These are phyloP conservation scores for Papilio polyxenes DNA, from an alignment of 1,140 invertebrate species.

Conservation along the genomic window DNA sequence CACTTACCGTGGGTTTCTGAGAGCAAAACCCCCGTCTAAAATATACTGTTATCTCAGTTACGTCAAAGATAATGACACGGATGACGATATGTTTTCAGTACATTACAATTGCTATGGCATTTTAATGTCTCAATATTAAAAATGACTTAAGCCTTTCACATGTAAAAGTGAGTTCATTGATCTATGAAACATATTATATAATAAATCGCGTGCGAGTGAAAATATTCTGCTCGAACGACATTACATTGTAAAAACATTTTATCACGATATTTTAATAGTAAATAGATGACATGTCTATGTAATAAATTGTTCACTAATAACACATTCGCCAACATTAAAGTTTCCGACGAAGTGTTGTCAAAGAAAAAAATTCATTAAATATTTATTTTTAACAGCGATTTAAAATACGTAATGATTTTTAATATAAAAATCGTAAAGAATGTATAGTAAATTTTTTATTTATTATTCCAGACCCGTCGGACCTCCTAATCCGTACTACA, in stretches of 20 bases:
- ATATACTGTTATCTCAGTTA: too few relatives aligned
- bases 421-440: neutral
- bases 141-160: neutral
- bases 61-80: too few relatives aligned
- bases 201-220: constrained; percentile 12
- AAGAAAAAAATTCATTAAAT: neutral
- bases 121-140: neutral
- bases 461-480: constrained; percentile 65
- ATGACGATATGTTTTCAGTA: neutral
- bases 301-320: neutral
- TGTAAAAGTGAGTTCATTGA: constrained; percentile 4
- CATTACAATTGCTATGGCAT: neutral
- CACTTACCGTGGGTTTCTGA: too few relatives aligned
- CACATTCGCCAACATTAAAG: neutral
- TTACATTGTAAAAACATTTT: constrained; percentile 7
- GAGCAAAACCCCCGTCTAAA: too few relatives aligned
- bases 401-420: neutral
- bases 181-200: constrained; percentile 2
- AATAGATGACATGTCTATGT: neutral
- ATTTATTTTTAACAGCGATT: neutral
- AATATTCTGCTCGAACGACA: neutral
- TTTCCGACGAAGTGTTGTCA: too few relatives aligned
- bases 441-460: too few relatives aligned
- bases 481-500: constrained; percentile 67
- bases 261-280: neutral